Evolutionary conservation across 2,888 invertebrate genomes (phyloP), one percentile per base, ranked within the genome.

Genomic region (Baronia brevicornis): DNA sequence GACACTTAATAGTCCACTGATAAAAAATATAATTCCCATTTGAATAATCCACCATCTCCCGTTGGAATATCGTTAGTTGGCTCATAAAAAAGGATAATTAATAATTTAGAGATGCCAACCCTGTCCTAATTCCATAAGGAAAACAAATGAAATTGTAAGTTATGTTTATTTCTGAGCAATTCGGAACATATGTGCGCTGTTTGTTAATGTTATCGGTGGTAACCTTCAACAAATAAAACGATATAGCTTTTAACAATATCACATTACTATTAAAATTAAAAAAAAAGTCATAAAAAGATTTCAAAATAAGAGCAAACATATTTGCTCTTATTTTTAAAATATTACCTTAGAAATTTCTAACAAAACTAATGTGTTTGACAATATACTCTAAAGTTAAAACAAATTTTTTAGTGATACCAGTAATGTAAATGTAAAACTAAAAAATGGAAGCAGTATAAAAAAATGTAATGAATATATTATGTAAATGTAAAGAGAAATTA

Each of bases 111-210:
- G 30, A 6, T n/a, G 23, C 23, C 33, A 34, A 24, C 28, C 28
- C 33, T 34, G 24, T 1, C 1, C 5, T 7, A 12, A 12, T 17
- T 17, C 17, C 15, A 26, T 10, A 21, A 30, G 31, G 31, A 31
- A 31, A 36, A 36, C 27, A 36, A 36, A 36, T 30, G 27, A 22
- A 22, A 30, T 9, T 6, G 13, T 25, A 31, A 27, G 21, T 35
- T 21, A 35, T 15, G 25, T 17, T 36, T 26, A 21, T 29, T 26
- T 30, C 17, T 27, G 21, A n/a, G 17, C 21, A 36, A 26, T 21
- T 26, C 9, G 26, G 18, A 26, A 18, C 26, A 21, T 26, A 17
- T 25, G 25, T 33, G 17, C 22, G 8, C 2, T 22, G 20, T 15
- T 27, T 33, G 18, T 35, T 25, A 30, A 8, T 26, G 22, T 22